Evolutionary conservation across 1,140 invertebrate species (phyloP).

Genomic region (Drosophila ananassae): DNA sequence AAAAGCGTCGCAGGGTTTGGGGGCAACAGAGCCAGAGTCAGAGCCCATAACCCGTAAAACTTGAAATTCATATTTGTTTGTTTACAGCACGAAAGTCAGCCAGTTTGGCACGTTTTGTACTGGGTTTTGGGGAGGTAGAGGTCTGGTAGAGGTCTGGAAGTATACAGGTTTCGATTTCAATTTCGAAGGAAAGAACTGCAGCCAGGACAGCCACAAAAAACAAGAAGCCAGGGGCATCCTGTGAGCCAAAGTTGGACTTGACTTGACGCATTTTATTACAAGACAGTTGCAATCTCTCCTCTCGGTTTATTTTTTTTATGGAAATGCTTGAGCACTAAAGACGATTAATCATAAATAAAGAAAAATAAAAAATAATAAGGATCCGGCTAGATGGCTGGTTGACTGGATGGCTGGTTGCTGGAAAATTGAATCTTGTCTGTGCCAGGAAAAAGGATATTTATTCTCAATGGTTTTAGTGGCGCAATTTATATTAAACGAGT

Average conservation of each 20-base stretch:
- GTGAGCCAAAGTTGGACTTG: not conserved
- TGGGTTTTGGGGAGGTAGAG: not conserved
- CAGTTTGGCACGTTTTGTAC: conserved; percentile 13
- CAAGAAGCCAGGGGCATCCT: not conserved
- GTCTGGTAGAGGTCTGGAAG: not conserved
- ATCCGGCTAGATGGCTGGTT: not conserved
- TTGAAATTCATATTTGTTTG: conserved; percentile 51
- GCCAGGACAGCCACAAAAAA: not conserved
- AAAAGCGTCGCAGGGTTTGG: conserved; percentile 1
- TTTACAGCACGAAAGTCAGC: conserved; percentile 30
- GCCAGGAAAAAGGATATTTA: not conserved
- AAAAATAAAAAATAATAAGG: conserved; percentile 1
- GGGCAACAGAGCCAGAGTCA: not conserved
- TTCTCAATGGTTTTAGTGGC: conserved; percentile 1
- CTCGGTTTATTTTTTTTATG: not conserved
- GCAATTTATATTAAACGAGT: not conserved
- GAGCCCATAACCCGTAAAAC: conserved; percentile 17
- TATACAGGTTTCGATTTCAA: not conserved
- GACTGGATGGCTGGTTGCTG: conserved; percentile 2
- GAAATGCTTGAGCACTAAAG: conserved; percentile 22
- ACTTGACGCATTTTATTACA: conserved; percentile 44
- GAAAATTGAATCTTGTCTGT: conserved; percentile 25
- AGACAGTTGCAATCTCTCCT: conserved; percentile 11
- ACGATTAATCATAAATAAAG: conserved; percentile 51
- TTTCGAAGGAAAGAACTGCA: not conserved